These are phyloP conservation scores for Paragorgia papillata DNA, from an alignment of 92 coral and sea anemone species.

Conservation along the genomic window DNA sequence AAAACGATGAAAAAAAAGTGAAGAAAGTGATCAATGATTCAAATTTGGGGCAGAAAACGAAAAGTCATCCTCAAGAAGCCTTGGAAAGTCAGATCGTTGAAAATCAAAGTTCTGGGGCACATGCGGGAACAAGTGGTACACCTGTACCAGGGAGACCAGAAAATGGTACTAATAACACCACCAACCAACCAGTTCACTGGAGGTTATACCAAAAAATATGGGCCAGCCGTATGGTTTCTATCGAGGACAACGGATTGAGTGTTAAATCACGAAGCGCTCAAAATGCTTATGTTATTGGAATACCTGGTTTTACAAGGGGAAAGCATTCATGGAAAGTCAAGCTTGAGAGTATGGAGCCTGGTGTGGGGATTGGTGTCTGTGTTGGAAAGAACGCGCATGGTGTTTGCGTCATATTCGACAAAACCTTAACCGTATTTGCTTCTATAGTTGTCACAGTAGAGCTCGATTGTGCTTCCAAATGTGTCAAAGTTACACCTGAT, in stretches of 20 bases:
- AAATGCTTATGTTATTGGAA: conserved; percentile 19
- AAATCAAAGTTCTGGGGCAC: not conserved
- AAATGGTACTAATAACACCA: not conserved
- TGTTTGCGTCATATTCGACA: conserved; percentile 5
- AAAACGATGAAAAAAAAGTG: not conserved
- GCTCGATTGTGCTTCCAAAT: conserved; percentile 20
- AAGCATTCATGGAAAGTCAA: conserved; percentile 21
- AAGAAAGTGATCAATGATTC: not conserved
- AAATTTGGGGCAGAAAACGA: no score
- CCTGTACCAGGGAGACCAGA: not conserved
- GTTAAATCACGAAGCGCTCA: not conserved
- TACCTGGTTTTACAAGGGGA: conserved; percentile 15
- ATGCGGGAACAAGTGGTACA: not conserved
- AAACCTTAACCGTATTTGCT: not conserved
- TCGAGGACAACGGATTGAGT: conserved; percentile 10
- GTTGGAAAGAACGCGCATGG: conserved; percentile 10
- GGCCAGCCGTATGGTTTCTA: not conserved
- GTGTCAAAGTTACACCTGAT: not conserved
- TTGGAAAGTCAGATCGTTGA: no score
- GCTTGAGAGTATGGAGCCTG: not conserved
- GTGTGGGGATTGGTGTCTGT: conserved; percentile 25
- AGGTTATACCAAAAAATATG: not conserved
- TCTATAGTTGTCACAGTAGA: not conserved
- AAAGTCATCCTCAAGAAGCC: no score
- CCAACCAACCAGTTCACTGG: conserved; percentile 4